phyloP scores from a whole-genome alignment of 2,888 invertebrate genomes.

The Lithodes maja region DNA sequence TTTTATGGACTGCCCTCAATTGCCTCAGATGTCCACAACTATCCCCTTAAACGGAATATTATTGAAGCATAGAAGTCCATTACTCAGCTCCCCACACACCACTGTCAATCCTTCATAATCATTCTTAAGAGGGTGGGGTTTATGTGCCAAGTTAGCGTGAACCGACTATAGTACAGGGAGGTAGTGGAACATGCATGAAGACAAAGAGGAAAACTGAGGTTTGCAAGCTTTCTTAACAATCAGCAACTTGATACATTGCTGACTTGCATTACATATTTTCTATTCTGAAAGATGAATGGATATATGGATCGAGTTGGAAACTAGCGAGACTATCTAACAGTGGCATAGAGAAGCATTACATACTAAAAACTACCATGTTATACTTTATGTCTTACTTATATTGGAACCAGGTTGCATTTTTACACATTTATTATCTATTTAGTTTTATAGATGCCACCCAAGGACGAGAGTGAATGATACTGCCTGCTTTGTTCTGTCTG shows the following conservation, averaged over 20 bases:
- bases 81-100: too few species aligned
- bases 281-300: background rate
- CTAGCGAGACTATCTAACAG: background rate
- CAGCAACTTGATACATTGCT: background rate
- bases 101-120: too few species aligned
- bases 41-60: too few species aligned
- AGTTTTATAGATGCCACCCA: background rate
- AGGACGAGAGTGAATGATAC: background rate
- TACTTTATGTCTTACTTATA: background rate
- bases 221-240: background rate
- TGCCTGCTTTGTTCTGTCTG: background rate
- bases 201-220: background rate
- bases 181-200: background rate
- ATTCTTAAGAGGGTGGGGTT: too few species aligned
- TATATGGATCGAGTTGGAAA: background rate
- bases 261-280: background rate
- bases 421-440: background rate
- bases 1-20: too few species aligned
- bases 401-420: background rate
- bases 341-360: background rate
- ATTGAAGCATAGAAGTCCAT: too few species aligned
- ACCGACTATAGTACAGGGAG: background rate
- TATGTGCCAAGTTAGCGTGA: too few species aligned
- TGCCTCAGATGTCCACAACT: too few species aligned
- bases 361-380: background rate